These are phyloP conservation scores for Chaetodon auriga DNA, from an alignment of 2,113 vertebrate genomes.

Conservation along the genomic window DNA sequence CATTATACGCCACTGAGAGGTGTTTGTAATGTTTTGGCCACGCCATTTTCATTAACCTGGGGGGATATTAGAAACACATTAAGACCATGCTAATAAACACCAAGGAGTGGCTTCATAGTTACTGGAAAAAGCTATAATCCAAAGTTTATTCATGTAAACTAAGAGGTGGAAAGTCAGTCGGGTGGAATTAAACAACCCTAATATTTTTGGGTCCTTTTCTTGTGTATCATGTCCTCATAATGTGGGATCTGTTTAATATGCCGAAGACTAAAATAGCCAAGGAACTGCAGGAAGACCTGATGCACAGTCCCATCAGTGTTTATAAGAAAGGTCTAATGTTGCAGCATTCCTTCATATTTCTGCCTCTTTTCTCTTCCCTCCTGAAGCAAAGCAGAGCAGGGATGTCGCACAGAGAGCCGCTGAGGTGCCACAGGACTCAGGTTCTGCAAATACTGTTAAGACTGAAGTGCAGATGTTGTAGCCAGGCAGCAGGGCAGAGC, in stretches of 20 bases:
- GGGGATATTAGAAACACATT: too few species aligned
- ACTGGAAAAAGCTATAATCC: background rate
- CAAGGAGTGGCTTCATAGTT: too few species aligned
- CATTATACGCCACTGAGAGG: background rate
- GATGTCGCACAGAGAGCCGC: conserved; percentile 8
- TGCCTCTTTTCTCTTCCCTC: background rate
- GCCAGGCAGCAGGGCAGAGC: conserved; percentile 18
- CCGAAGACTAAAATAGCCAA: background rate
- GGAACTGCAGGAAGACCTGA: conserved; percentile 13
- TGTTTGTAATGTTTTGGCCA: too few species aligned
- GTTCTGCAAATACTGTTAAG: background rate
- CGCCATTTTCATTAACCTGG: too few species aligned
- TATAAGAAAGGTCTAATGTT: conserved; percentile 30
- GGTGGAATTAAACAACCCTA: background rate
- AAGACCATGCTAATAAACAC: too few species aligned
- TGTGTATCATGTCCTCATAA: background rate
- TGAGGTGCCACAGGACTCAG: background rate
- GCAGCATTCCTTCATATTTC: conserved; percentile 14
- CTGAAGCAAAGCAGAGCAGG: conserved; percentile 9
- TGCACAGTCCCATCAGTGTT: conserved; percentile 2
- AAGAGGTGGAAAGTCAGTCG: background rate
- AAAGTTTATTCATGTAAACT: background rate
- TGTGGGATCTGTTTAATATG: background rate
- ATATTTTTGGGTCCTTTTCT: background rate
- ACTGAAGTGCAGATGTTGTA: conserved; percentile 12